Conservation (phyloP, 1,140 invertebrate genomes). For the Telenomus remus region DNA sequence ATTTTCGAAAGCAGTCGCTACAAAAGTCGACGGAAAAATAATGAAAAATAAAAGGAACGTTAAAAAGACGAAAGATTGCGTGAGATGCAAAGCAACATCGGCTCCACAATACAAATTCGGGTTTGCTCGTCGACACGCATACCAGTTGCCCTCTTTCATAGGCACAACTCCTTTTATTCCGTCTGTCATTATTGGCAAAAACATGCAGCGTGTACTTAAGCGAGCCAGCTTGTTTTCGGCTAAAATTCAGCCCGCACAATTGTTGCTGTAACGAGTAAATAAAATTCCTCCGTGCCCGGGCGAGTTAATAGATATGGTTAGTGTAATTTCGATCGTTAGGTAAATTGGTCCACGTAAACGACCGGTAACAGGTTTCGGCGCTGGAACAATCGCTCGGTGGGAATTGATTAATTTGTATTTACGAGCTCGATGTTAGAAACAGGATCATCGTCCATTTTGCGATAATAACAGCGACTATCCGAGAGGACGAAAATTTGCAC, state of each 20-base stretch:
- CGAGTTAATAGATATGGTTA: neutral
- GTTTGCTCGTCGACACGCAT: constrained; percentile 22
- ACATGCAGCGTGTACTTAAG: neutral
- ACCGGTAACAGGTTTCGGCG: constrained; percentile 17
- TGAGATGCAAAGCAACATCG: neutral
- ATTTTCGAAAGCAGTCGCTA: neutral
- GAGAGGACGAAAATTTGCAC: constrained; percentile 61
- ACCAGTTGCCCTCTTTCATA: constrained; percentile 27
- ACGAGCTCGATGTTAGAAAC: constrained; percentile 26
- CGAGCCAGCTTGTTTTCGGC: neutral
- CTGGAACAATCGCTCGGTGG: constrained; percentile 22
- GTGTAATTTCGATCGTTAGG: constrained; percentile 4
- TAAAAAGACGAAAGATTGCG: constrained; percentile 22
- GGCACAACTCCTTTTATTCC: constrained; percentile 25
- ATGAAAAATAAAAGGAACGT: too few relatives aligned
- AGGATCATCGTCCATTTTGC: constrained; percentile 20
- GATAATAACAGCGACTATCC: constrained; percentile 13
- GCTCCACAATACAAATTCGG: neutral
- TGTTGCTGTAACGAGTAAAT: too few relatives aligned
- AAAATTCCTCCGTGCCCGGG: too few relatives aligned
- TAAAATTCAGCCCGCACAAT: neutral
- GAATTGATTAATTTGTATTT: constrained; percentile 36
- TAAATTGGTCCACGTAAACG: constrained; percentile 15
- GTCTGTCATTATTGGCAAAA: constrained; percentile 24
- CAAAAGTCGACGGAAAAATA: too few relatives aligned